These are phyloP conservation scores for Chionodraco myersi DNA, from an alignment of 2,113 vertebrate species.

Conservation along the genomic window DNA sequence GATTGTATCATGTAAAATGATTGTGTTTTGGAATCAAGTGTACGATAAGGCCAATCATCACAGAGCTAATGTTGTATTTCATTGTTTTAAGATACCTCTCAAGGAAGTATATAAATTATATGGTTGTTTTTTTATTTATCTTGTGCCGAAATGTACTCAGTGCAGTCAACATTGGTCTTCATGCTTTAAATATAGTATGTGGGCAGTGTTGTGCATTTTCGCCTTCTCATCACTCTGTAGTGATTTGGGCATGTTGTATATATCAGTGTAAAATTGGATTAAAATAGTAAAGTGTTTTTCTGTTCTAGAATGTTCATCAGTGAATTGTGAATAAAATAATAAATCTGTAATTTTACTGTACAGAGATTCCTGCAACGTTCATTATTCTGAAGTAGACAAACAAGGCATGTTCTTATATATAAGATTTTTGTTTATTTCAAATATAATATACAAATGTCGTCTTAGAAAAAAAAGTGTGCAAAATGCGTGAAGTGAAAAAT, in stretches of 20 bases:
- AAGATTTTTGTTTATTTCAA: slow-evolving; percentile 45
- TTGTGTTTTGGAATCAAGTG: slow-evolving; percentile 72
- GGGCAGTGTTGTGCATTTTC: slow-evolving; percentile 40
- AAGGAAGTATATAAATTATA: slow-evolving; percentile 60
- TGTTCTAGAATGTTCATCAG: slow-evolving; percentile 59
- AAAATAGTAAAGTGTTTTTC: slow-evolving; percentile 54
- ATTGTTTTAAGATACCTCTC: slow-evolving; percentile 73
- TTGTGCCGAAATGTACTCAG: slow-evolving; percentile 63
- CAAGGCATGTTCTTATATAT: not conserved
- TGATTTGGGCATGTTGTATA: slow-evolving; percentile 62
- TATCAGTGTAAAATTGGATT: slow-evolving; percentile 65
- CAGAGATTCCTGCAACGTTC: slow-evolving; percentile 8
- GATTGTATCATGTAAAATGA: slow-evolving; percentile 76
- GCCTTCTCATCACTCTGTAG: slow-evolving; percentile 38
- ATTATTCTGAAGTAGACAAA: slow-evolving; percentile 13
- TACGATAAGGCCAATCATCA: slow-evolving; percentile 65
- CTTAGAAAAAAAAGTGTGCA: slow-evolving; percentile 50
- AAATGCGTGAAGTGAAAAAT: slow-evolving; percentile 38
- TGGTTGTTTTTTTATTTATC: slow-evolving; percentile 73
- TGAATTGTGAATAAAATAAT: slow-evolving; percentile 76
- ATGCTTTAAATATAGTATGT: slow-evolving; percentile 42
- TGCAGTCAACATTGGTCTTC: slow-evolving; percentile 46
- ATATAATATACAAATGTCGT: slow-evolving; percentile 58
- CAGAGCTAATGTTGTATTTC: slow-evolving; percentile 72
- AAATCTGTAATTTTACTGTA: slow-evolving; percentile 67